These are phyloP conservation scores for Leucoraja ocellata DNA, from an alignment of 2,797 vertebrate species.

Conservation along the genomic window DNA sequence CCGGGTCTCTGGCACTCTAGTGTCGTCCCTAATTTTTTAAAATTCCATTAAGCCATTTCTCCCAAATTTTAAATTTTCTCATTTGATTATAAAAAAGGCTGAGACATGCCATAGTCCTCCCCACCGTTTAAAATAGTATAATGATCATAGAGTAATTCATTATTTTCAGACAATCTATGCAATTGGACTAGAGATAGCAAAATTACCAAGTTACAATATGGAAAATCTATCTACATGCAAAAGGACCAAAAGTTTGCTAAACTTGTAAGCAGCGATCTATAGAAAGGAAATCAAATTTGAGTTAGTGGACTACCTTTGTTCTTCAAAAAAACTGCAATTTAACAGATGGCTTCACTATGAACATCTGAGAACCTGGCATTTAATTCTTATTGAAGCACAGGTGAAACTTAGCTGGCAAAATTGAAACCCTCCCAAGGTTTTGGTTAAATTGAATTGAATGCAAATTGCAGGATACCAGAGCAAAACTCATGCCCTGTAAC, in stretches of 20 bases:
- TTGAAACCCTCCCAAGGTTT: background rate
- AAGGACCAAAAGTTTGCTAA: background rate
- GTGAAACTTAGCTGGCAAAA: background rate
- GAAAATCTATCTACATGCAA: background rate
- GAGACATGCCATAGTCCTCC: background rate
- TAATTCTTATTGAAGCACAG: background rate
- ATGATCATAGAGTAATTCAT: background rate
- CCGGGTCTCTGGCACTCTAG: too few relatives aligned
- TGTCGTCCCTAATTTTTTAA: too few relatives aligned
- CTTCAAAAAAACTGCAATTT: background rate
- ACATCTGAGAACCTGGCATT: background rate
- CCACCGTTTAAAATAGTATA: background rate
- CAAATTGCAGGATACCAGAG: background rate
- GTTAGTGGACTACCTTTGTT: background rate
- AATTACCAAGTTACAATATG: background rate
- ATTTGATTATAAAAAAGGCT: background rate
- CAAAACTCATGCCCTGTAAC: background rate
- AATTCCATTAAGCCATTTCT: background rate
- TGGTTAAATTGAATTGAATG: background rate
- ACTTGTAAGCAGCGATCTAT: background rate
- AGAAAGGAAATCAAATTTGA: background rate
- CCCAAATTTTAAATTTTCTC: background rate
- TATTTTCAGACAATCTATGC: background rate
- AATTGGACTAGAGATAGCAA: background rate
- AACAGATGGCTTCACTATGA: background rate